Evolutionary conservation across 2,888 invertebrate genomes (phyloP), one percentile per base, ranked within the genome.

Genomic region (Amphimallon solstitiale): DNA sequence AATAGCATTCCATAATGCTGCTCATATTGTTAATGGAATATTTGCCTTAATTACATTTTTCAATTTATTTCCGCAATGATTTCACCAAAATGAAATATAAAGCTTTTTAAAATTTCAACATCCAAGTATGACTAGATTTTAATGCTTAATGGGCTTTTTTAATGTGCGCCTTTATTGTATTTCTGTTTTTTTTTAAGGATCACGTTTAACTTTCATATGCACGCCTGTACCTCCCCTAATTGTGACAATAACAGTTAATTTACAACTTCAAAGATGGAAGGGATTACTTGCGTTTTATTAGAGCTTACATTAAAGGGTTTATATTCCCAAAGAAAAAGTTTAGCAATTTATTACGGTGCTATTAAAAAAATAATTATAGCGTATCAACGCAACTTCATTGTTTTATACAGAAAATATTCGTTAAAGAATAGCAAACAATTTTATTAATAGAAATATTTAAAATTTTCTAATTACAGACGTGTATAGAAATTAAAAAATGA

Each of bases 1-100:
- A 23, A 5, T 10, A 3, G 17, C n/a, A 38, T n/a, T 54, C 38
- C 19, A 38, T 17, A 54, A 19, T 38, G 46, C n/a, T 54, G 38
- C 38, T 38, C 54, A 37, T 5, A 23, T 37, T 54, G 37, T 54
- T 54, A 54, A 54, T 54, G 54, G 29, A 54, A 54, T 54, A 54
- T 54, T 54, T 54, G 54, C 54, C 54, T 54, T 54, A 54, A 54
- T 54, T 54, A 37, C 54, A 37, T 54, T 54, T 54, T 54, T 54
- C 54, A 54, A 54, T 54, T 54, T 37, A 54, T 54, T 54, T 54
- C 54, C 54, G 54, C 54, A 54, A 54, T 54, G 37, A 54, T 54
- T 54, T 14, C 37, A 1, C 10, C 38, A 38, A 37, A 54, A 54
- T 37, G 34, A 54, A 38, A 54, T 19, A 38, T 54, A 38, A 38